Base-by-base conservation (phyloP, 2,797 vertebrate genomes). In the Microhierax caerulescens region DNA sequence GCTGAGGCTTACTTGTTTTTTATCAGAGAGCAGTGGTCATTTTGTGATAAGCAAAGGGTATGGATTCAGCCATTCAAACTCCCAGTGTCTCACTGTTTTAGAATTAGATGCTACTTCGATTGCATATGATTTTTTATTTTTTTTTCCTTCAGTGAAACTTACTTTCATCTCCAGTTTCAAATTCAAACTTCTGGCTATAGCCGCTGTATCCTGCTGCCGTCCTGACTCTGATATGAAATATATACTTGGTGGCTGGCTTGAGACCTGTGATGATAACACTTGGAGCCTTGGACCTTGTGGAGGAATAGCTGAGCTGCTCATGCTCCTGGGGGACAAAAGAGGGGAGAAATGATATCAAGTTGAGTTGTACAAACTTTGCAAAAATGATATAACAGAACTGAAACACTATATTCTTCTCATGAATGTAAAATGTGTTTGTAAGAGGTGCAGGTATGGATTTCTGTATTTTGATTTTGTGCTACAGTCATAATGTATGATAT, bases 151-250 rank as follows among this genome's bases (percentile, higher is more conserved):
- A 70, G 64, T 76, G 81, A 96, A 95, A 98, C 98, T 97, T 99
- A 99, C 99, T 99, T 97, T 99, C 99, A 98, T 99, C 99, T 98
- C 99, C 99, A 77, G 99, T 99, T 98, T 99, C 98, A 95, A 99
- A 99, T 98, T 99, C 99, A 97, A 99, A 99, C 98, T 99, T 99
- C 80, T 98, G 98, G 90, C 99, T 99, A 98, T 99, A 99, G 98
- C 99, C 98, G 94, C 99, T 99, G 98, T 99, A 99, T 98, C 99
- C 99, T 93, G 98, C 97, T 60, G 98, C 94, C 27, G 99, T 99
- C 91, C 99, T 99, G 91, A 98, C 98, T 88, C 99, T 99, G 84
- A 99, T 98, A 91, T 99, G 98, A 98, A 99, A 99, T 98, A 99
- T 94, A n/a, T 99, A 99, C 98, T 98, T 99, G 97, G 99, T 99